phyloP scores from a whole-genome alignment of 1,140 invertebrate species.

The Agrypnia vestita region DNA sequence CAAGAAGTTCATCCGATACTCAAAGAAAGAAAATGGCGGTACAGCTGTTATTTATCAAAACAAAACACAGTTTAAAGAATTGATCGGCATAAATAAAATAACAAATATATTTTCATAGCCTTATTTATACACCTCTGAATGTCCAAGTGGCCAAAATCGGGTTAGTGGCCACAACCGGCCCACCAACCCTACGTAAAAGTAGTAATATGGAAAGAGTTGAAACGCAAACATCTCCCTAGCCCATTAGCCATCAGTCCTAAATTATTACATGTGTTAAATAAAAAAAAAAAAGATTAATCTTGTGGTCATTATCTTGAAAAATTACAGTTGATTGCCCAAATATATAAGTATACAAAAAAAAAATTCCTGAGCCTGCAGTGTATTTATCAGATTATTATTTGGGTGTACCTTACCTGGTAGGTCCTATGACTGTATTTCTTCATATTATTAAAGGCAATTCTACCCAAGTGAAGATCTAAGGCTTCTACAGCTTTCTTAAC shows the following conservation, averaged over 20 bases:
- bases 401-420: not conserved
- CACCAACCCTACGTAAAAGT: too few relatives aligned
- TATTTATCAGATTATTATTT: too few relatives aligned
- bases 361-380: not conserved
- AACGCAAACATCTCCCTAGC: not conserved
- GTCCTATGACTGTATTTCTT: constrained; percentile 10
- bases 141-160: too few relatives aligned
- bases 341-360: not conserved
- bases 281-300: not conserved
- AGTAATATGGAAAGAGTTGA: too few relatives aligned
- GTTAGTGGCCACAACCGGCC: too few relatives aligned
- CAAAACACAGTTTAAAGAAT: too few relatives aligned
- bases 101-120: too few relatives aligned
- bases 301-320: not conserved
- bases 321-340: not conserved
- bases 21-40: too few relatives aligned
- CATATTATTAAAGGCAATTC: constrained; percentile 13
- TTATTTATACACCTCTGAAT: too few relatives aligned
- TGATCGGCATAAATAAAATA: too few relatives aligned
- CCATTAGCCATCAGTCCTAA: not conserved
- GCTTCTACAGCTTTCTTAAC: not conserved
- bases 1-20: too few relatives aligned
- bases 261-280: not conserved
- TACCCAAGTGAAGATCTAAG: constrained; percentile 13
- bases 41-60: too few relatives aligned